phyloP scores from a whole-genome alignment of 2,113 vertebrate genomes.

The Camarhynchus parvulus region DNA sequence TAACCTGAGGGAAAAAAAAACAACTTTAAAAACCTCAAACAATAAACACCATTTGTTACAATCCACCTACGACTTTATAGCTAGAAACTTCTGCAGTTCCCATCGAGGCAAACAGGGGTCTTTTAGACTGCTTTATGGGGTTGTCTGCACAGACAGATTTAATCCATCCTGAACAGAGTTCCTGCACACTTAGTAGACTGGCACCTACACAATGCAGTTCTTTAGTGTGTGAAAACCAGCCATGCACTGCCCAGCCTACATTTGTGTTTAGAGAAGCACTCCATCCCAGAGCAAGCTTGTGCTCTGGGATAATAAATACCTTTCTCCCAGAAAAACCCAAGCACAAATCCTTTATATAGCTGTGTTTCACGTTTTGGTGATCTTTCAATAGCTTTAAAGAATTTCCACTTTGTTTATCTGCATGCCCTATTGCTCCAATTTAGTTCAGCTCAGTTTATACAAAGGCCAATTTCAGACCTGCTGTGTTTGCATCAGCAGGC shows the following conservation, averaged over 20 bases:
- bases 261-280: neutral
- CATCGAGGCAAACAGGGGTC: neutral
- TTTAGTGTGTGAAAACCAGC: neutral
- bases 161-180: neutral
- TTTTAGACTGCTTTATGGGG: neutral
- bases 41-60: constrained; percentile 14
- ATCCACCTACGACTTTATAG: neutral
- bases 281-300: neutral
- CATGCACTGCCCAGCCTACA: neutral
- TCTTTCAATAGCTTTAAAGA: neutral
- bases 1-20: constrained; percentile 76
- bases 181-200: neutral
- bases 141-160: neutral
- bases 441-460: neutral
- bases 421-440: neutral
- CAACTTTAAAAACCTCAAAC: neutral
- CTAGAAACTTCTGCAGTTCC: neutral
- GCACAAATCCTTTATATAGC: neutral
- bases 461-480: neutral
- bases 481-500: neutral
- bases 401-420: neutral
- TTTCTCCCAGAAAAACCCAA: neutral
- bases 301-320: neutral
- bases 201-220: neutral
- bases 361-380: neutral